Base-by-base conservation (phyloP, 2,797 vertebrate genomes). In the Neomorphus geoffroyi region DNA sequence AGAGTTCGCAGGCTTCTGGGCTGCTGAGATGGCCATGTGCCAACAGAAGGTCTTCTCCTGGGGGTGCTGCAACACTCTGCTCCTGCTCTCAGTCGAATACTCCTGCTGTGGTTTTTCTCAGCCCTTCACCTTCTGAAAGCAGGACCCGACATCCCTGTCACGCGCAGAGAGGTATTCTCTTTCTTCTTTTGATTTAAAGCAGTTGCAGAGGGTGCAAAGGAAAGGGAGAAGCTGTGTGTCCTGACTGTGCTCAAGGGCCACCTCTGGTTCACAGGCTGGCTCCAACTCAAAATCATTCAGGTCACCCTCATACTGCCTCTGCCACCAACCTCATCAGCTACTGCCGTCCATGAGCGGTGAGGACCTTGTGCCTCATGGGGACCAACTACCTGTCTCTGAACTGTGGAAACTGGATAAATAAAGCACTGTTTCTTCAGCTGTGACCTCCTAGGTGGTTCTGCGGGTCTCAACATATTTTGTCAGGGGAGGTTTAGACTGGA, bases 281-380 rank as follows among this genome's bases (percentile, higher is more conserved):
- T 92, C 27, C 86, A 70, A 7, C 41, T 46, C 11, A 45, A 27
- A 35, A 18, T 35, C 30, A 22, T 22, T 54, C 2, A 2, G 13
- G 43, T 62, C 50, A 62, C 18, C 60, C 60, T 73, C 17, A 18
- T 1, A 1, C 18, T 61, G 41, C 39, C 61, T 67, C 57, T 69
- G 70, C 6, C 62, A 58, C 27, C 0, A 4, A 56, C 51, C 51
- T 62, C 5, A 1, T 57, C 57, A 64, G 35, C 30, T 53, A 22
- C 18, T 1, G 2, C 46, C 1, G 0, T 5, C 46, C 1, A 0
- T 5, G 23, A 58, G 35, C 0, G 2, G 35, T 1, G 2, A 64
- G 35, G 85, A 45, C 18, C 35, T 45, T 0, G 2, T 0, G 2
- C 32, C 33, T 37, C 2, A 0, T 6, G 35, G 35, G 45, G n/a